These are phyloP conservation scores for Balaeniceps rex DNA, from an alignment of 2,113 vertebrate genomes.

Conservation along the genomic window DNA sequence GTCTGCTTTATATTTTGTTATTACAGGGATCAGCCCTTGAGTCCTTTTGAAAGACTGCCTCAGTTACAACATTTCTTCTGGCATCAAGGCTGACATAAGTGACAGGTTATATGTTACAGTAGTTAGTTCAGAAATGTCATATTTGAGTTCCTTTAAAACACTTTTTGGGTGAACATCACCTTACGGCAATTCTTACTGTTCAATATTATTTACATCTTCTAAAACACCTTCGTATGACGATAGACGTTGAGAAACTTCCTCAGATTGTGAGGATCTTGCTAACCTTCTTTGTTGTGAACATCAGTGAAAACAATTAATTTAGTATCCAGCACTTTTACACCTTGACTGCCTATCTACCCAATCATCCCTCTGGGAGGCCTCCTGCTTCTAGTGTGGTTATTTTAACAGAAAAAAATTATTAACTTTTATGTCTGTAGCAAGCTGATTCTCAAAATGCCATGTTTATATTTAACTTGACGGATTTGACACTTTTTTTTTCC, in stretches of 20 bases:
- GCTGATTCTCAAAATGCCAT: not conserved
- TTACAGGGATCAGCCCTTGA: not conserved
- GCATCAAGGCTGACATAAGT: not conserved
- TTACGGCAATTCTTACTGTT: not conserved
- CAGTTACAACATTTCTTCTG: not conserved
- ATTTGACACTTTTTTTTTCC: not conserved
- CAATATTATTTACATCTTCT: not conserved
- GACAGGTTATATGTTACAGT: not conserved
- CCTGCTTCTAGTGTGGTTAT: not conserved
- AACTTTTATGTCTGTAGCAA: not conserved
- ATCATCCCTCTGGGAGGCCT: not conserved
- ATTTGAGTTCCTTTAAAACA: not conserved
- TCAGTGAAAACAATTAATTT: not conserved
- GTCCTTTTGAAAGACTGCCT: not conserved
- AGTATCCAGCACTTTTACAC: not conserved
- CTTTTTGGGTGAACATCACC: not conserved
- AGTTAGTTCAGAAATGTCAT: not conserved
- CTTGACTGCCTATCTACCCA: not conserved
- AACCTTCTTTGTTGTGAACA: not conserved
- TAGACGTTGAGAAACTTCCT: not conserved
- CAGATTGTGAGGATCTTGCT: not conserved
- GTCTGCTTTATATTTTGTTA: not conserved
- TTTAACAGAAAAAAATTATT: not conserved
- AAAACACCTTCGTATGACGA: not conserved
- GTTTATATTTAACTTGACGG: not conserved